Evolutionary conservation across 1,140 invertebrate species (phyloP), one percentile per base, ranked within the genome.

Genomic region (Coptotermes formosanus): DNA sequence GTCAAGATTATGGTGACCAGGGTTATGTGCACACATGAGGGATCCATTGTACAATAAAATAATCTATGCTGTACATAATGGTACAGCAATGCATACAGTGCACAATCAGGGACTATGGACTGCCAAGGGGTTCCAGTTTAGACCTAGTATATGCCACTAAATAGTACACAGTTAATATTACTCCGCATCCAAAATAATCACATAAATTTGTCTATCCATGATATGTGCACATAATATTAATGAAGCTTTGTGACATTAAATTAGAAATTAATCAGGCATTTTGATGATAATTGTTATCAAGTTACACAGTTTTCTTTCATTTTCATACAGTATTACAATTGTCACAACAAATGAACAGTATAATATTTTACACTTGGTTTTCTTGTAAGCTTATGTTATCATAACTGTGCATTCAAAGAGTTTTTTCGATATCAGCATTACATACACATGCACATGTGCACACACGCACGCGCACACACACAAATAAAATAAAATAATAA

Each of bases 161-260:
- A 75, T 75, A 75, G 64, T 75, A 75, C 64, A 75, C 64, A 75
- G 64, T 75, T 75, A 75, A 75, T 75, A 75, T 75, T 75, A 75
- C 14, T 75, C 64, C 19, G n/a, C 64, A 30, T 75, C 64, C 52
- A 25, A 75, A 75, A 75, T 30, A 7, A 75, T 75, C 64, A 75
- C 64, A 75, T 30, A 75, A 75, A 75, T 30, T 75, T 64, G 0
- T 86, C 64, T 82, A 82, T 38, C 45, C 85, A 82, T 86, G 85
- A 86, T 86, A 86, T 86, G 85, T 86, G 85, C 85, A 86, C 85
- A 86, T 48, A 86, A 86, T 84, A 32, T 84, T 84, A 84, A 84
- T 84, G 23, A 84, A 84, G 83, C 83, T 84, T 84, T 19, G 30
- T 84, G 48, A 84, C 83, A 84, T 52, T 84, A 52, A 84, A 75